Percentiles rank a stretch among this genome's conserved stretches.
phyloP scores from a whole-genome alignment of 64 coral and sea anemone genomes.

The Montipora foliosa region DNA sequence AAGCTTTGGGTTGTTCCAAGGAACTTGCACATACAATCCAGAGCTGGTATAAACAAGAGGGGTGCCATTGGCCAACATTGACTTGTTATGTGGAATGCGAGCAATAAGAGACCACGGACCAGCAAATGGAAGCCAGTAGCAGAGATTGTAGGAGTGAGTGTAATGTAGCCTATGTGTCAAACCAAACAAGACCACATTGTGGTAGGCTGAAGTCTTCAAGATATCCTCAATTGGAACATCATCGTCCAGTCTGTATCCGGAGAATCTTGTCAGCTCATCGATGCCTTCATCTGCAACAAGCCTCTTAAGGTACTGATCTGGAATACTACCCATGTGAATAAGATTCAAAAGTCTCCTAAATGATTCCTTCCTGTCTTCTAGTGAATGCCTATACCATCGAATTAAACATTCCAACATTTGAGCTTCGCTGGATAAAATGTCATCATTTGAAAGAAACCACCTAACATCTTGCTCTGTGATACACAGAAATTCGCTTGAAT shows the following conservation, averaged over 20 bases:
- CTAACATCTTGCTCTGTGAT: conserved; percentile 37
- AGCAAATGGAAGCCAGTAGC: conserved; percentile 43
- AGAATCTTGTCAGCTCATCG: neutral
- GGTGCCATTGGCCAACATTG: conserved; percentile 31
- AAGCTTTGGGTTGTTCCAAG: conserved; percentile 46
- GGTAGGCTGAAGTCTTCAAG: conserved; percentile 15
- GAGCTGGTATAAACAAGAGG: conserved; percentile 34
- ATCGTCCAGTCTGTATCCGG: conserved; percentile 26
- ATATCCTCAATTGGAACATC: conserved; percentile 14
- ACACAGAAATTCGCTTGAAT: neutral
- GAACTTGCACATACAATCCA: conserved; percentile 47
- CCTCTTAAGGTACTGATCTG: conserved; percentile 29
- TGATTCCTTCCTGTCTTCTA: neutral
- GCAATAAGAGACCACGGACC: conserved; percentile 43
- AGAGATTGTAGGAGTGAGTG: conserved; percentile 44
- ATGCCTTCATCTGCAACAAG: neutral
- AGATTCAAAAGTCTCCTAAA: conserved; percentile 41
- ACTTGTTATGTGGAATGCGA: conserved; percentile 50
- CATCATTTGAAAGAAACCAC: conserved; percentile 45
- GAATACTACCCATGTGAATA: conserved; percentile 32
- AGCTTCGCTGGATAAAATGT: conserved; percentile 45
- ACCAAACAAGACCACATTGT: conserved; percentile 42
- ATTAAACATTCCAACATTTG: conserved; percentile 50
- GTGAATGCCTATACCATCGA: conserved; percentile 32
- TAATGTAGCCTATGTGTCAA: conserved; percentile 41